These are phyloP conservation scores for Falco peregrinus DNA, from an alignment of 2,797 vertebrate species.

Conservation along the genomic window DNA sequence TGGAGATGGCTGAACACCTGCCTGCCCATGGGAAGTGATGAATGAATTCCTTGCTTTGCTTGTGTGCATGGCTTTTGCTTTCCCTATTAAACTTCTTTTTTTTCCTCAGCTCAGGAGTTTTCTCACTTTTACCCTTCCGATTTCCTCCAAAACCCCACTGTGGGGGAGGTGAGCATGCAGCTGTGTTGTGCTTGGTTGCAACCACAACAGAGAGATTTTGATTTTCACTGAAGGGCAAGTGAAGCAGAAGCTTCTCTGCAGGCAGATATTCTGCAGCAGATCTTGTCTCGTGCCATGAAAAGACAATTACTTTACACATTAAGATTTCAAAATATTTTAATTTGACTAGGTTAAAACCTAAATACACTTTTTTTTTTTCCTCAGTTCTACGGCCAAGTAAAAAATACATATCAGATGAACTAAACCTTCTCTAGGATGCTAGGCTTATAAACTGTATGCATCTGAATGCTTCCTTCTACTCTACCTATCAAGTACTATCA, in stretches of 20 bases:
- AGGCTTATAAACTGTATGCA: background rate
- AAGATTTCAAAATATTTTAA: background rate
- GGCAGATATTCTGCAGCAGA: background rate
- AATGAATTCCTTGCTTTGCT: too few species aligned
- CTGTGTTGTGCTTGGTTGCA: too few species aligned
- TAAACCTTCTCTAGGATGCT: background rate
- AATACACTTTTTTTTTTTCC: background rate
- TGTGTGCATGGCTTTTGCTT: too few species aligned
- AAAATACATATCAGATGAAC: background rate
- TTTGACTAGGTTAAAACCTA: background rate
- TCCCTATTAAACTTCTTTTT: too few species aligned
- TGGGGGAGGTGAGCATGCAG: too few species aligned
- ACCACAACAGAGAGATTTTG: background rate
- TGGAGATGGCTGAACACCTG: too few species aligned
- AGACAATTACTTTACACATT: background rate
- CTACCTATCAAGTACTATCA: fast-evolving
- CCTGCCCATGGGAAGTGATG: too few species aligned
- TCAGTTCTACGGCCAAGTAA: background rate
- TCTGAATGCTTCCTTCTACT: background rate
- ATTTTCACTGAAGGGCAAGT: background rate
- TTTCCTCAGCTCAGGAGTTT: too few species aligned
- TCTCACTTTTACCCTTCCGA: too few species aligned
- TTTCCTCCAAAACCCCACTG: too few species aligned
- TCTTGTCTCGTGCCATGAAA: background rate
- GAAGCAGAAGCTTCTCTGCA: background rate